Evolutionary conservation across 2,797 vertebrate genomes (phyloP), one percentile per base, ranked within the genome.

Genomic region (Labeo calbasu): DNA sequence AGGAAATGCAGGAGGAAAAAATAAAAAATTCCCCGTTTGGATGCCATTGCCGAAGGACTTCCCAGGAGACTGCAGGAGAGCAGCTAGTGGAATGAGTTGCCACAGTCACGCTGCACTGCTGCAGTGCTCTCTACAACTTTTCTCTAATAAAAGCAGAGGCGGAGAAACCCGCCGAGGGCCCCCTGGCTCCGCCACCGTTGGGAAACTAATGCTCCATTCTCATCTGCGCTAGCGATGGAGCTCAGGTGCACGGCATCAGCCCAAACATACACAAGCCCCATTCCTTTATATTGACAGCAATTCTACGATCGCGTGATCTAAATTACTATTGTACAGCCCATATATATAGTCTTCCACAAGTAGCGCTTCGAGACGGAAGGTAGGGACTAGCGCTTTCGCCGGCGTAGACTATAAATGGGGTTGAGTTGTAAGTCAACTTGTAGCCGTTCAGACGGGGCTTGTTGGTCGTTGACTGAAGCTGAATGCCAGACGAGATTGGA

Each of bases 141-240:
- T 75, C 72, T 70, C 77, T 87, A 85, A 88, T 87, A 81, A 88
- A 88, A 88, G 78, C 68, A 55, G 72, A 75, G 65, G 85, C 73
- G 23, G 77, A 85, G 68, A 71, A 84, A 79, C 23, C 66, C 69
- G 1, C 73, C 0, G 12, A 82, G 70, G 43, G 50, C 59, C 71
- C 86, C 86, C 63, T 48, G 80, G 57, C 53, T 53, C 85, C 32
- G 46, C 86, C 72, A 77, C 80, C 57, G 17, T 70, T 46, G 88
- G 82, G 86, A 87, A 87, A 84, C 63, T 69, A 87, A 88, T 84
- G 86, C 82, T 83, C 81, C 15, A 55, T 82, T 86, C 88, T 87
- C 88, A 87, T 86, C 85, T 85, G 77, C 73, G 23, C 84, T 65
- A 55, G 77, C 84, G 85, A 86, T 80, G 71, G 85, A 81, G 53